Evolutionary conservation across 2,888 invertebrate genomes (phyloP).

Genomic region (Matsumyia berberina): DNA sequence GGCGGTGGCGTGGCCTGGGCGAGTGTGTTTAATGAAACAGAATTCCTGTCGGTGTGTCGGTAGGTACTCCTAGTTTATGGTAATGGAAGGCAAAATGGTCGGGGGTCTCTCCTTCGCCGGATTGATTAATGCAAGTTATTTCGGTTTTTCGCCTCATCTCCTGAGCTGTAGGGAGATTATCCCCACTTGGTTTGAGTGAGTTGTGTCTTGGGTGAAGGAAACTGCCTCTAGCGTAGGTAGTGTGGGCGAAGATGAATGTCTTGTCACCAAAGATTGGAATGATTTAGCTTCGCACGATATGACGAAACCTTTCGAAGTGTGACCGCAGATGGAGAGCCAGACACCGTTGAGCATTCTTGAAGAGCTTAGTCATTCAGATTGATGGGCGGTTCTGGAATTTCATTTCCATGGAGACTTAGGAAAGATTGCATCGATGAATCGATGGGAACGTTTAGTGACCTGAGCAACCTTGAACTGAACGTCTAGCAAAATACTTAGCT

Average conservation of each 20-base stretch:
- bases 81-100: constrained; percentile 72
- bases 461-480: too few species aligned
- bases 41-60: constrained; percentile 35
- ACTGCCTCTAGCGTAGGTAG: neutral
- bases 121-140: constrained; percentile 75
- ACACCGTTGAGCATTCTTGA: neutral
- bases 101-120: constrained; percentile 56
- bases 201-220: constrained; percentile 27
- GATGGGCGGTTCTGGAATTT: constrained; percentile 40
- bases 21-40: constrained; percentile 26
- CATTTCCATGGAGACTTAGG: neutral
- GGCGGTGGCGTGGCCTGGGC: neutral
- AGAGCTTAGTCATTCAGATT: constrained; percentile 27
- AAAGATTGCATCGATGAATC: too few species aligned
- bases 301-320: constrained; percentile 29
- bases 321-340: neutral
- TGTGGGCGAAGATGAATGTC: constrained; percentile 73
- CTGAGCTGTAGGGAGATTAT: constrained; percentile 56
- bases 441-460: too few species aligned
- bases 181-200: constrained; percentile 36
- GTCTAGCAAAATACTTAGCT: too few species aligned
- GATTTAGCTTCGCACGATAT: constrained; percentile 24
- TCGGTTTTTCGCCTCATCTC: constrained; percentile 52
- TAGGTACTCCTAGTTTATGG: constrained; percentile 68
- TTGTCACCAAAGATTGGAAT: constrained; percentile 68